Conservation (phyloP, 2,888 invertebrate species). For the Slavum lentiscoides region DNA sequence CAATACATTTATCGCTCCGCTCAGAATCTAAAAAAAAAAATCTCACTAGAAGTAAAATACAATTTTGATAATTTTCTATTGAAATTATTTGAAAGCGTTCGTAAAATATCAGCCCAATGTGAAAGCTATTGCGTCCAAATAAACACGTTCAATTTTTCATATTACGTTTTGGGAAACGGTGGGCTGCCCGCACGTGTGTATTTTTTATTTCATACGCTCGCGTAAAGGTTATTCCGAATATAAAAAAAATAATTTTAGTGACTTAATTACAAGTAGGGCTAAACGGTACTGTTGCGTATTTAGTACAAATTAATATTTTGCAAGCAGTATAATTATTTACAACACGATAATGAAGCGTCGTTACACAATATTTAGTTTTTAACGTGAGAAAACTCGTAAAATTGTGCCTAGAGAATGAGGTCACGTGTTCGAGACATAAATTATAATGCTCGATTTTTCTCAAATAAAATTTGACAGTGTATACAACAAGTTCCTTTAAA, state of each 20-base stretch:
- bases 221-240: background rate
- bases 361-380: constrained; percentile 27
- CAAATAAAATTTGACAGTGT: background rate
- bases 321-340: constrained; percentile 13
- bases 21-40: too few species aligned
- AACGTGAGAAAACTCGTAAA: constrained; percentile 37
- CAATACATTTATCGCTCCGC: too few species aligned
- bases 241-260: background rate
- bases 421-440: background rate
- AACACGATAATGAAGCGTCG: constrained; percentile 14
- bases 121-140: background rate
- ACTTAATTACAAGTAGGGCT: background rate
- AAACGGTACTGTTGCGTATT: background rate
- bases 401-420: constrained; percentile 33
- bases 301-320: constrained; percentile 4
- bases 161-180: background rate
- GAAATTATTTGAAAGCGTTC: background rate
- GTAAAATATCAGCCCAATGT: background rate
- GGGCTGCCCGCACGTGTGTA: background rate
- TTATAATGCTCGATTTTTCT: constrained; percentile 30
- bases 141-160: background rate
- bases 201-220: background rate
- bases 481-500: constrained; percentile 20
- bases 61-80: background rate
- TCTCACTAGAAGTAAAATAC: background rate